Percentiles rank a stretch among this genome's conserved stretches.
phyloP scores from a whole-genome alignment of 2,888 invertebrate species.

The Lasius platythorax region DNA sequence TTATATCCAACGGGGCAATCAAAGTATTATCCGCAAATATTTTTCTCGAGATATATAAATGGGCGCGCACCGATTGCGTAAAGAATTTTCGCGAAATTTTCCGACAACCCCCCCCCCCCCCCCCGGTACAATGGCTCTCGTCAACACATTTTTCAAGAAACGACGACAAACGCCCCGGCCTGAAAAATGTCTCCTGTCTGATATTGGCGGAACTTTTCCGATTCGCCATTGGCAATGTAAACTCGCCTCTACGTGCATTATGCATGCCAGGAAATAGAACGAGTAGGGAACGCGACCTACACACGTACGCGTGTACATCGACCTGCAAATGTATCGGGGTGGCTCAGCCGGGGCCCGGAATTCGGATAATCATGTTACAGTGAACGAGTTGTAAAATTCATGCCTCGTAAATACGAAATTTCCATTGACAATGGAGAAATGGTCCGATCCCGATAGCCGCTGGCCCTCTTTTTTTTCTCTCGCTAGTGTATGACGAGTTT shows the following conservation, averaged over 20 bases:
- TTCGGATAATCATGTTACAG: slow-evolving; percentile 77
- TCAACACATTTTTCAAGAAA: slow-evolving; percentile 46
- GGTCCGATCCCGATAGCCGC: slow-evolving; percentile 45
- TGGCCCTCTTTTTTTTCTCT: slow-evolving; percentile 29
- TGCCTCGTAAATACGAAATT: slow-evolving; percentile 74
- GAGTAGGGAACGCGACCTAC: slow-evolving; percentile 56
- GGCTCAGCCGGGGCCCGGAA: slow-evolving; percentile 57
- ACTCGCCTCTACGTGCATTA: slow-evolving; percentile 70
- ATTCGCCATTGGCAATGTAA: slow-evolving; percentile 70
- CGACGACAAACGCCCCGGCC: slow-evolving; percentile 19
- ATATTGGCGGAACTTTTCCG: slow-evolving; percentile 61
- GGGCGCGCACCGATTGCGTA: background rate
- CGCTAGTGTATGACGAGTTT: slow-evolving; percentile 34
- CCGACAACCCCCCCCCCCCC: background rate
- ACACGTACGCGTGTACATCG: slow-evolving; percentile 51
- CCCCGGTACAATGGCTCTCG: slow-evolving; percentile 21
- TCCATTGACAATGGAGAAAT: slow-evolving; percentile 60
- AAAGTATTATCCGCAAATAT: slow-evolving; percentile 16
- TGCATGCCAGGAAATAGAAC: slow-evolving; percentile 74
- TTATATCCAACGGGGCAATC: slow-evolving; percentile 2
- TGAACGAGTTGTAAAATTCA: slow-evolving; percentile 78
- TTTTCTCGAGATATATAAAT: slow-evolving; percentile 29
- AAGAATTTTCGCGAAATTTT: slow-evolving; percentile 37
- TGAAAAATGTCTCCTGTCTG: slow-evolving; percentile 57
- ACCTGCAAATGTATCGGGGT: slow-evolving; percentile 34